Conservation (phyloP, 2,113 vertebrate genomes). For the Scatophagus argus region DNA sequence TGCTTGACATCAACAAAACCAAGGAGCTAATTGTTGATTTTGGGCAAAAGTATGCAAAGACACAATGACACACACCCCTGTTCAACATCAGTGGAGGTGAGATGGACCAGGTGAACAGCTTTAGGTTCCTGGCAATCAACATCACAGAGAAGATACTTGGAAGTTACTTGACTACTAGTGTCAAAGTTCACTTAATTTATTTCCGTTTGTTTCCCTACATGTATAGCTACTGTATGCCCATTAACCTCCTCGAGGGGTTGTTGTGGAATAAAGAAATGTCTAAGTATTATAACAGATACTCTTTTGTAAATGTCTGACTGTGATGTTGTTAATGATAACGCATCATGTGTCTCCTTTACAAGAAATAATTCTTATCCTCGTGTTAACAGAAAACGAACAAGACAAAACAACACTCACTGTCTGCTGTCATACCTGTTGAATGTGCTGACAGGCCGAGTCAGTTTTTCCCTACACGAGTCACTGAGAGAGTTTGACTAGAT, state of each 20-base stretch:
- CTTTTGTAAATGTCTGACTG: not conserved
- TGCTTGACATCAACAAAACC: no score
- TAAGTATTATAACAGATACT: not conserved
- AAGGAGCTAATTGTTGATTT: no score
- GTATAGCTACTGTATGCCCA: not conserved
- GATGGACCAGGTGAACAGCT: no score
- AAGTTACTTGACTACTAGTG: no score
- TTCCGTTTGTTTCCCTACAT: not conserved
- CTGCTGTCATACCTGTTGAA: constrained; percentile 6
- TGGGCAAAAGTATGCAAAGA: no score
- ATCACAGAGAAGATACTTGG: no score
- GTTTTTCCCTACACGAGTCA: not conserved
- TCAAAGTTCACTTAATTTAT: no score
- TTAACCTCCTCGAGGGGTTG: not conserved
- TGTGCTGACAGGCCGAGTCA: not conserved
- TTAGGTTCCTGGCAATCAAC: no score
- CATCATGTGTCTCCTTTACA: not conserved
- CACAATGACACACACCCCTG: no score
- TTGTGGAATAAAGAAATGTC: not conserved
- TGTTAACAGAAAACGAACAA: not conserved
- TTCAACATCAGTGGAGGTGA: no score
- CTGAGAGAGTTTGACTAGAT: not conserved
- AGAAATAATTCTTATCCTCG: not conserved
- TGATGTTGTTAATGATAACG: not conserved
- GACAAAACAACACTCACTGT: not conserved